Evolutionary conservation across 2,113 vertebrate genomes (phyloP).

Genomic region (Alectura lathami): DNA sequence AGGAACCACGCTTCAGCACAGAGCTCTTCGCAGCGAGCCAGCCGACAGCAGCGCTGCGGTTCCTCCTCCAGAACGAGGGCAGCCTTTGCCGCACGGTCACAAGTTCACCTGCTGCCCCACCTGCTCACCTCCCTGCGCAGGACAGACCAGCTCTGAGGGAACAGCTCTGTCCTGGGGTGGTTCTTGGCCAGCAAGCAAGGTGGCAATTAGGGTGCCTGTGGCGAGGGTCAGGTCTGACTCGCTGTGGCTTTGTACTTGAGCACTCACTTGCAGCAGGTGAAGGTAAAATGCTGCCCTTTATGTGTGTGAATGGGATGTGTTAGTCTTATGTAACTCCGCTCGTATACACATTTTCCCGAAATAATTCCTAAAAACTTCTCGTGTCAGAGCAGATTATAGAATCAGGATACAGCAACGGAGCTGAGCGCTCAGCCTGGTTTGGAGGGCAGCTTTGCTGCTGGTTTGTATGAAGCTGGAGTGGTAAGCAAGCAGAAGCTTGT

Average conservation of each 20-base stretch:
- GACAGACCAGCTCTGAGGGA: not conserved
- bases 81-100: not conserved
- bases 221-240: not conserved
- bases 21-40: not conserved
- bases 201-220: not conserved
- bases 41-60: fast-evolving
- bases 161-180: not conserved
- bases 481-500: not conserved
- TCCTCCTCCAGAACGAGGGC: not conserved
- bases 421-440: not conserved
- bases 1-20: not conserved
- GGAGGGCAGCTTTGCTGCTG: not conserved
- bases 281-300: not conserved
- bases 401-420: not conserved
- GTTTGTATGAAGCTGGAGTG: not conserved
- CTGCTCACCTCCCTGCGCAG: not conserved
- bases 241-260: not conserved
- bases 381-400: not conserved
- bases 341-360: not conserved
- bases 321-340: not conserved
- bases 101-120: not conserved
- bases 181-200: not conserved
- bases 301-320: fast-evolving
- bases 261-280: not conserved
- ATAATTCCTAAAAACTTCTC: not conserved